Evolutionary conservation across 1,140 invertebrate genomes (phyloP).

Genomic region (Bombus waltoni): DNA sequence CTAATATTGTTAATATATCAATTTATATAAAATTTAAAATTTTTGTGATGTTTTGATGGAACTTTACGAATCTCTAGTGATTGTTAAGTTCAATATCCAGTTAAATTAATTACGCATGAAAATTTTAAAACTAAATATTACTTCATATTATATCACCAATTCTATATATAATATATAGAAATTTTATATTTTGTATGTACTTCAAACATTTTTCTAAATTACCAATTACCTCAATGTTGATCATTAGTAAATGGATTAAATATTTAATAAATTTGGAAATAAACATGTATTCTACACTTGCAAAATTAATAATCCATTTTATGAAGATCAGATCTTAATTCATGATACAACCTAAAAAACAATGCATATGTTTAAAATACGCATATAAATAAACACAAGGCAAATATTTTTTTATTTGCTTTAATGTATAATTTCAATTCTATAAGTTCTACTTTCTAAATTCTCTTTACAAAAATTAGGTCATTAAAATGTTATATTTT

Average conservation of each 20-base stretch:
- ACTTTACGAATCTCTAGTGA: neutral
- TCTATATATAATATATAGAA: slow-evolving; percentile 7
- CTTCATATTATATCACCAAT: slow-evolving; percentile 7
- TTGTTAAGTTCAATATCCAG: neutral
- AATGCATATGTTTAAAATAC: slow-evolving; percentile 8
- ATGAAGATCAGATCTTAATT: neutral
- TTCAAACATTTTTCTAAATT: slow-evolving; percentile 8
- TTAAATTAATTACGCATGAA: neutral
- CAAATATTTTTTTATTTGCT: neutral
- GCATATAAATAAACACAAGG: slow-evolving; percentile 22
- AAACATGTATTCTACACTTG: neutral
- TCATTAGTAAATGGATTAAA: neutral
- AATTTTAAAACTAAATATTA: neutral
- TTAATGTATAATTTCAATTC: neutral
- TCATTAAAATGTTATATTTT: slow-evolving; percentile 7
- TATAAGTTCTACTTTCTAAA: neutral
- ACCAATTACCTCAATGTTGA: neutral
- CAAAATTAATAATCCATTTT: neutral
- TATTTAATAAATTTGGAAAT: slow-evolving; percentile 8
- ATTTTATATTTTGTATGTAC: slow-evolving; percentile 8
- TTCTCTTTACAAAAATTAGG: neutral
- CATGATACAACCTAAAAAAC: neutral
- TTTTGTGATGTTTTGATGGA: neutral
- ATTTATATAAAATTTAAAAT: neutral
- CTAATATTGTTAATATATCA: slow-evolving; percentile 16